Conservation (phyloP, 2,797 vertebrate genomes). For the Xiphophorus birchmanni region DNA sequence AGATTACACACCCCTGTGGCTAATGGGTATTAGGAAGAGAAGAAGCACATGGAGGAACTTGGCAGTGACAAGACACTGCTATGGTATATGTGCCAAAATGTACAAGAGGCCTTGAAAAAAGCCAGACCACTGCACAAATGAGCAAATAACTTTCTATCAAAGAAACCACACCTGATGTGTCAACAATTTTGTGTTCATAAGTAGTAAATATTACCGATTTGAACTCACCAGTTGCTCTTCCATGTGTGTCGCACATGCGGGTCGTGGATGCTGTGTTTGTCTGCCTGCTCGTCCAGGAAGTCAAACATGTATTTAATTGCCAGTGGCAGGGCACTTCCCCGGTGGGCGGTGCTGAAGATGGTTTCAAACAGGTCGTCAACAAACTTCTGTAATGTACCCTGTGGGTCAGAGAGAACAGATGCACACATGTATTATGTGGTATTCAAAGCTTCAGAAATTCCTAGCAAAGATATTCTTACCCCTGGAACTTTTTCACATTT, state of each 20-base stretch:
- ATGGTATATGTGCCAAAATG: conserved; percentile 46
- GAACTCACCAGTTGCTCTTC: conserved; percentile 98
- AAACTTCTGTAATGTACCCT: conserved; percentile 98
- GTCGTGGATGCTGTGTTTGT: conserved; percentile 96
- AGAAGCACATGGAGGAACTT: conserved; percentile 62
- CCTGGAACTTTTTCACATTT: not conserved
- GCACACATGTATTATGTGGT: not conserved
- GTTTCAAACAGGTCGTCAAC: conserved; percentile 98
- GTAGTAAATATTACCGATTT: not conserved
- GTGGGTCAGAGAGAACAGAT: not conserved
- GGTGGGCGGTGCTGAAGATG: conserved; percentile 97
- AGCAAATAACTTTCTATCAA: not conserved
- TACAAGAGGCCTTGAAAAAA: conserved; percentile 12
- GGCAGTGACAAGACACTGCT: conserved; percentile 58
- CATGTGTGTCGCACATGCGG: conserved; percentile 97
- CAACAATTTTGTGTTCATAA: conserved; percentile 1
- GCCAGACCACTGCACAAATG: conserved; percentile 9
- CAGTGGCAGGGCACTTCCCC: conserved; percentile 94
- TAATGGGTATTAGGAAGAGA: conserved; percentile 72
- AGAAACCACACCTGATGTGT: not conserved
- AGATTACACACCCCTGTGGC: conserved; percentile 77
- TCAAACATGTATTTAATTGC: conserved; percentile 99
- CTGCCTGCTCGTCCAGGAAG: conserved; percentile 97
- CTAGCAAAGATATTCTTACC: no score
- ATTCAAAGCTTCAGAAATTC: not conserved